Conservation (phyloP, 2,797 vertebrate species). For the Helarctos malayanus region DNA sequence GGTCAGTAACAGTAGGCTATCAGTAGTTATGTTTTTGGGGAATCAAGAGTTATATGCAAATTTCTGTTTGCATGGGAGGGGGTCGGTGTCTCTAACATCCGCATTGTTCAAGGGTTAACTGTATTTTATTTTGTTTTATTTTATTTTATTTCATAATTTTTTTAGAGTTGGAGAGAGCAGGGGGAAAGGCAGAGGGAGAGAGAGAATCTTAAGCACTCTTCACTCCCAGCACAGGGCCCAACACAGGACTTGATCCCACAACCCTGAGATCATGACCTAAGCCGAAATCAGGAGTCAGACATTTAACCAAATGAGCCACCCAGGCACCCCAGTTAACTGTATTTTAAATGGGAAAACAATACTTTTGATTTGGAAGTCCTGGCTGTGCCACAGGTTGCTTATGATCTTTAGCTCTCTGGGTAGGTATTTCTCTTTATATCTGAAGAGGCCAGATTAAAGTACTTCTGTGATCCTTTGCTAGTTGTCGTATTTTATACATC, state of each 20-base stretch:
- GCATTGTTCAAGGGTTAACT: background rate
- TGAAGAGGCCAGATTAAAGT: background rate
- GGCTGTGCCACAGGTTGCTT: background rate
- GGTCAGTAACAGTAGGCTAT: background rate
- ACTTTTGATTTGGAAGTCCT: conserved; percentile 46
- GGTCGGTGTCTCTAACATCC: background rate
- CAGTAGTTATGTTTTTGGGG: background rate
- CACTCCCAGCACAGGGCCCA: background rate
- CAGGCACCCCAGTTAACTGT: background rate
- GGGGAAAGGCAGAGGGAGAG: background rate
- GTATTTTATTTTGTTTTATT: too few relatives aligned
- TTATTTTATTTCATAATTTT: background rate
- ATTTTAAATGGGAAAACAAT: conserved; percentile 51
- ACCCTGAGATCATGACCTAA: background rate
- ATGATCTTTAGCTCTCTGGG: background rate
- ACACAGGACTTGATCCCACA: background rate
- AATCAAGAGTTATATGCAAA: background rate
- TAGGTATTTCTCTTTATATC: background rate
- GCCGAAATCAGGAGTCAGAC: background rate
- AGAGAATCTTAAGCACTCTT: background rate
- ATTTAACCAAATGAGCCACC: background rate
- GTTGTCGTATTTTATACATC: conserved; percentile 24
- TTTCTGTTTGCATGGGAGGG: background rate
- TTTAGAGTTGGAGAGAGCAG: background rate
- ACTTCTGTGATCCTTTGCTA: background rate